These are phyloP conservation scores for Xiphias gladius DNA, from an alignment of 2,113 vertebrate species.

Conservation along the genomic window DNA sequence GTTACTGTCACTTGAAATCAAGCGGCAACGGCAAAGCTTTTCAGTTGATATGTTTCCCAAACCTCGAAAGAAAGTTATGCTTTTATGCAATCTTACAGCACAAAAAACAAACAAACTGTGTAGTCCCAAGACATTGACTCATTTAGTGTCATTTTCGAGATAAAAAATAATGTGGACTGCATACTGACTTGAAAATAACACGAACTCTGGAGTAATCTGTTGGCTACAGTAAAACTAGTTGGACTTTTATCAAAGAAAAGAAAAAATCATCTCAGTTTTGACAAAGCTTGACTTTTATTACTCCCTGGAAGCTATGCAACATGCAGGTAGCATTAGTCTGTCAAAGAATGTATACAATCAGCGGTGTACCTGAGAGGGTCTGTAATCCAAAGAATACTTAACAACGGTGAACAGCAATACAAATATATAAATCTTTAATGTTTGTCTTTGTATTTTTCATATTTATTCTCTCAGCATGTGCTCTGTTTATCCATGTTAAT, in stretches of 20 bases:
- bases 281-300: slow-evolving; percentile 51
- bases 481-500: slow-evolving; percentile 72
- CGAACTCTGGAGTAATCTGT: slow-evolving; percentile 10
- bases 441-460: slow-evolving; percentile 70
- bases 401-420: slow-evolving; percentile 61
- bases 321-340: slow-evolving; percentile 43
- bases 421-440: slow-evolving; percentile 53
- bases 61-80: not conserved
- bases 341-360: slow-evolving; percentile 63
- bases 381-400: slow-evolving; percentile 63
- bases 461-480: slow-evolving; percentile 80
- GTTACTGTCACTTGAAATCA: slow-evolving; percentile 10
- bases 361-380: slow-evolving; percentile 25
- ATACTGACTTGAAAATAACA: slow-evolving; percentile 31
- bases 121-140: not conserved
- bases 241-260: slow-evolving; percentile 22
- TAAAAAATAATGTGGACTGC: not conserved
- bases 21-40: not conserved
- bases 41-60: not conserved
- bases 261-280: slow-evolving; percentile 69
- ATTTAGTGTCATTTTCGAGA: slow-evolving; percentile 11
- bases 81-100: not conserved
- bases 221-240: slow-evolving; percentile 23
- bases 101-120: not conserved
- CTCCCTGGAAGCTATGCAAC: slow-evolving; percentile 70